Evolutionary conservation across 2,113 vertebrate species (phyloP), one percentile per base, ranked within the genome.

Genomic region (Recurvirostra avosetta): DNA sequence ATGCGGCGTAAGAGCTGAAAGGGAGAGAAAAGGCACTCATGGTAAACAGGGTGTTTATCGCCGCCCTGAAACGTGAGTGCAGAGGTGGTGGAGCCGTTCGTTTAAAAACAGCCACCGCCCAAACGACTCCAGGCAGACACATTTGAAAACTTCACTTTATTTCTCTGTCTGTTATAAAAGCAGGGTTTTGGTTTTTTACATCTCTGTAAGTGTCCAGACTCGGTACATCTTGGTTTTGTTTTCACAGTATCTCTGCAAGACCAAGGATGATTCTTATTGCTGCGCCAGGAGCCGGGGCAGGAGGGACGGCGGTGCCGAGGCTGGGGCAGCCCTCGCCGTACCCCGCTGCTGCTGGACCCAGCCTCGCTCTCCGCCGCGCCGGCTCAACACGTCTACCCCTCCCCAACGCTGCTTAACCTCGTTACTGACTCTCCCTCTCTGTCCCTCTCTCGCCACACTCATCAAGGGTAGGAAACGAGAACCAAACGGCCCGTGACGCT

Each of bases 101-200:
- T 15, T 61, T 30, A 10, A 65, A 77, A 94, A 20, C 89, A 97
- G 95, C 95, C 81, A 25, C 77, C 53, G 5, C 92, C 94, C 91
- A 61, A 96, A 87, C 6, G 1, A 96, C 87, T 63, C 80, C 70
- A 80, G 90, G 91, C 97, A 96, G 90, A 75, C 75, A 4, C 65
- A 6, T 96, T 97, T 96, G 95, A 98, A 98, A 98, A 98, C 79
- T 86, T 96, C 96, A 93, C 92, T 98, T 98, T 98, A 98, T 98
- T 98, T 98, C 92, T 98, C 94, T n/a, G 15, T 97, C 94, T 91
- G 49, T 96, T 97, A 97, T 72, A 97, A 98, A 98, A 98, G 86
- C 96, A 85, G 80, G 90, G 86, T 32, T 95, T 96, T 58, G n/a
- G 7, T 6, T 14, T 52, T 52, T 86, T 80, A 98, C 96, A 97